Conservation (phyloP, 1,140 invertebrate genomes). For the Tetramorium parvispinum region DNA sequence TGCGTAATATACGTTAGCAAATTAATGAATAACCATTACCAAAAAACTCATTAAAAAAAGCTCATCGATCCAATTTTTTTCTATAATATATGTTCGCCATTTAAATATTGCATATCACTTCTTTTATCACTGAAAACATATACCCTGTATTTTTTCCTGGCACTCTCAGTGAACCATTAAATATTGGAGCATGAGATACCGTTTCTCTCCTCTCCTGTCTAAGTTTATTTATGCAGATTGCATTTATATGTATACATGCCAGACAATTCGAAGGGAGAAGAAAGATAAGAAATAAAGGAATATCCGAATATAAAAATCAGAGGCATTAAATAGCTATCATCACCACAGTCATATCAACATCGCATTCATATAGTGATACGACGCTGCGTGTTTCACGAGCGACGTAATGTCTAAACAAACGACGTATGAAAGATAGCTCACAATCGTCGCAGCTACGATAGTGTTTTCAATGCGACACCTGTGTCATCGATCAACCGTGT, state of each 20-base stretch:
- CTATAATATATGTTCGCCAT: not conserved
- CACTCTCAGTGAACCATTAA: not conserved
- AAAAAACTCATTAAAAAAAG: constrained; percentile 26
- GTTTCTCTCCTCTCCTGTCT: not conserved
- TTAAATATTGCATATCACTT: not conserved
- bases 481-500: constrained; percentile 57
- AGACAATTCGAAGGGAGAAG: not conserved
- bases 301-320: constrained; percentile 21
- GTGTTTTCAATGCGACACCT: constrained; percentile 56
- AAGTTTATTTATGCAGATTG: constrained; percentile 23
- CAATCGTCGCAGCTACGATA: constrained; percentile 35
- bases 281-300: not conserved
- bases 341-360: constrained; percentile 8
- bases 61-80: not conserved
- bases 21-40: constrained; percentile 22
- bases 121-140: not conserved
- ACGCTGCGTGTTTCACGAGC: not conserved
- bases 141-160: not conserved
- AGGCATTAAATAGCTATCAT: not conserved
- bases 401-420: constrained; percentile 38
- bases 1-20: not conserved
- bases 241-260: not conserved
- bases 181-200: not conserved
- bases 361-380: not conserved
- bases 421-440: constrained; percentile 32